phyloP scores from a whole-genome alignment of 2,113 vertebrate genomes.

The Microtus oregoni region DNA sequence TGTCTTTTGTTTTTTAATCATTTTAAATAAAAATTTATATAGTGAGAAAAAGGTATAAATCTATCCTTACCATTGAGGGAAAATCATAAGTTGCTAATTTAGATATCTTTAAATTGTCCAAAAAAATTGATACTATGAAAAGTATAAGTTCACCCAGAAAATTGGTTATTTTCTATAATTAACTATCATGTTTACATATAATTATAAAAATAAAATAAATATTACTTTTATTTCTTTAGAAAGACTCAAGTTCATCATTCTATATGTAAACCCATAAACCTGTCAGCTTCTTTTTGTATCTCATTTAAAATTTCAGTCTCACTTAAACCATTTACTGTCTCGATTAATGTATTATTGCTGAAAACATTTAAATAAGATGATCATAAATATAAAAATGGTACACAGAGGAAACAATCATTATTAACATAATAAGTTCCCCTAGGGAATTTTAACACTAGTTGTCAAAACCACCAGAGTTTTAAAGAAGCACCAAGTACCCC shows the following conservation, averaged over 20 bases:
- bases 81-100: neutral
- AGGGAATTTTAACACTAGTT: neutral
- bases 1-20: conserved; percentile 44
- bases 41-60: neutral
- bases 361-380: neutral
- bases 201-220: neutral
- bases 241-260: conserved; percentile 4
- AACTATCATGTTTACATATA: conserved; percentile 31
- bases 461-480: neutral
- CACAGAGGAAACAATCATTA: neutral
- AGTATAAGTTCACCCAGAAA: conserved; percentile 21
- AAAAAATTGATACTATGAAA: neutral
- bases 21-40: neutral
- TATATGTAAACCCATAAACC: neutral
- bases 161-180: neutral
- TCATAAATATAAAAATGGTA: neutral
- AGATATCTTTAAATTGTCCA: neutral
- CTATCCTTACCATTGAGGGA: neutral
- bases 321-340: neutral
- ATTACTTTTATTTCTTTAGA: conserved; percentile 41
- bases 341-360: neutral
- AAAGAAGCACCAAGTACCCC: neutral
- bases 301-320: neutral
- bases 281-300: neutral
- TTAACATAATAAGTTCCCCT: neutral